Evolutionary conservation across 2,797 vertebrate genomes (phyloP).

Genomic region (Nyctalus aviator): DNA sequence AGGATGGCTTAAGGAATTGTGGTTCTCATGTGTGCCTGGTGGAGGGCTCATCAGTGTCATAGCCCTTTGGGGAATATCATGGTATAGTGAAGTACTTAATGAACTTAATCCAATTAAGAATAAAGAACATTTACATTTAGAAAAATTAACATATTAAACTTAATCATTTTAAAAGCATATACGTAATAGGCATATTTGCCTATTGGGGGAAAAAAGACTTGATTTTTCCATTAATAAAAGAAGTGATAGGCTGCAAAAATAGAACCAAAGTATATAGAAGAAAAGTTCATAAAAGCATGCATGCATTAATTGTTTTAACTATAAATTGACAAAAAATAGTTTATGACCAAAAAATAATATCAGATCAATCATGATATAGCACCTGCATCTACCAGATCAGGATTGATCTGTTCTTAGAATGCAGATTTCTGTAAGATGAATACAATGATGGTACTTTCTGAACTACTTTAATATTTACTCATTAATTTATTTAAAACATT

Average conservation of each 20-base stretch:
- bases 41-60: not conserved
- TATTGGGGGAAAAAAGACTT: fast-evolving
- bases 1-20: not conserved
- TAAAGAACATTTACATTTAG: not conserved
- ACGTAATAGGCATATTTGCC: not conserved
- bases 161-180: not conserved
- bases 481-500: conserved; percentile 20
- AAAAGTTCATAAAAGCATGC: not conserved
- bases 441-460: not conserved
- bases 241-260: not conserved
- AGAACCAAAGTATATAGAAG: not conserved
- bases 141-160: not conserved
- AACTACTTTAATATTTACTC: not conserved
- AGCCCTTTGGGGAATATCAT: not conserved
- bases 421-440: not conserved
- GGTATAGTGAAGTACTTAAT: not conserved
- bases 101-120: not conserved
- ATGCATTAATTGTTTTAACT: not conserved
- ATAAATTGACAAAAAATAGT: not conserved
- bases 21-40: not conserved
- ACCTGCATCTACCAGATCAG: not conserved
- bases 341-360: not conserved
- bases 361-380: no score
- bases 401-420: not conserved
- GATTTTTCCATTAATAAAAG: not conserved